Evolutionary conservation across 2,888 invertebrate species (phyloP).

Genomic region (Drosophila recens): DNA sequence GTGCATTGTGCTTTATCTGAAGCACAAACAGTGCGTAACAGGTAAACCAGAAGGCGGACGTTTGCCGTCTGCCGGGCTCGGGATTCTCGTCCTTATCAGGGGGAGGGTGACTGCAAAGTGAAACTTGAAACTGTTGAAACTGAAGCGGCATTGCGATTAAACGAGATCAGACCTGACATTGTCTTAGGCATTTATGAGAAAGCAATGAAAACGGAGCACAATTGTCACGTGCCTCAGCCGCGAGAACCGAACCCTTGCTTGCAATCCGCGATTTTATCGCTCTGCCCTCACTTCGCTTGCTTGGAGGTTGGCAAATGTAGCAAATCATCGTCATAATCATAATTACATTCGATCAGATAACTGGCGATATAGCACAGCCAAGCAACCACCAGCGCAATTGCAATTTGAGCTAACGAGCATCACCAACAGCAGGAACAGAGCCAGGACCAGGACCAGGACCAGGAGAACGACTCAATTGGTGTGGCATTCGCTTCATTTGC

Average conservation of each 20-base stretch:
- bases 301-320: constrained; percentile 67
- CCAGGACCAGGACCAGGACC: constrained; percentile 21
- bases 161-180: constrained; percentile 41
- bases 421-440: constrained; percentile 22
- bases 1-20: constrained; percentile 59
- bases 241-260: constrained; percentile 51
- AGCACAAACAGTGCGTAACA: constrained; percentile 69
- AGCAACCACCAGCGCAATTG: constrained; percentile 56
- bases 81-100: constrained; percentile 29
- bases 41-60: constrained; percentile 59
- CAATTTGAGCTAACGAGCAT: constrained; percentile 74
- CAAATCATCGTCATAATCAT: constrained; percentile 81
- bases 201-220: constrained; percentile 51
- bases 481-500: constrained; percentile 70
- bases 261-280: constrained; percentile 59
- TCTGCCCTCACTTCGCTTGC: constrained; percentile 24
- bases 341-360: constrained; percentile 81
- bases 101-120: constrained; percentile 31
- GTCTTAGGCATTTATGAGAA: constrained; percentile 55
- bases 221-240: constrained; percentile 74
- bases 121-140: constrained; percentile 57
- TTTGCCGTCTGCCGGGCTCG: neutral
- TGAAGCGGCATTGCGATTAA: constrained; percentile 66
- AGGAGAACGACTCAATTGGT: constrained; percentile 57
- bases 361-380: constrained; percentile 46